Percentiles rank a stretch among this genome's conserved stretches.
These are phyloP conservation scores for Chydorus sphaericus DNA, from an alignment of 2,888 invertebrate species.

Conservation along the genomic window DNA sequence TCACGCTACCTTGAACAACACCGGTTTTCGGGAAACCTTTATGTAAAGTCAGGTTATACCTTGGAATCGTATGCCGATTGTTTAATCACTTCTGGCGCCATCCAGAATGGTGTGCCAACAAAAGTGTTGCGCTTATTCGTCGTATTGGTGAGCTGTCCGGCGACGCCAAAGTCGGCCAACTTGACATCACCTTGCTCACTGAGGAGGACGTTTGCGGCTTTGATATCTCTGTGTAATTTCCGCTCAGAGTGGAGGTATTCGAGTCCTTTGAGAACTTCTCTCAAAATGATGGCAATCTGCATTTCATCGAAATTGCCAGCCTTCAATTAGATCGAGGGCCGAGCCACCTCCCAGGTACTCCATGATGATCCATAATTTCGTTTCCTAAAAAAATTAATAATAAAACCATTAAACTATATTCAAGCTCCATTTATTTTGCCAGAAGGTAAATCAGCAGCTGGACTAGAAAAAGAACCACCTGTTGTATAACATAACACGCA, in stretches of 20 bases:
- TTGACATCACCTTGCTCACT: slow-evolving; percentile 99
- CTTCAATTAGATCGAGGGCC: slow-evolving; percentile 97
- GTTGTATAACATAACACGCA: too few species aligned
- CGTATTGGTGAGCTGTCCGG: slow-evolving; percentile 78
- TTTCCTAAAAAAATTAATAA: slow-evolving; percentile 50
- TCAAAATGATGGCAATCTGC: slow-evolving; percentile 95
- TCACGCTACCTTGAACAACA: neutral
- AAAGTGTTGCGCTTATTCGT: slow-evolving; percentile 89
- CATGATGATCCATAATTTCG: slow-evolving; percentile 99
- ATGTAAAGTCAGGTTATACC: slow-evolving; percentile 28
- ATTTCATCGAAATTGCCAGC: slow-evolving; percentile 97
- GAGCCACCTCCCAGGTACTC: slow-evolving; percentile 99
- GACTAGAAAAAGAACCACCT: too few species aligned
- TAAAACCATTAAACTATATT: slow-evolving; percentile 25
- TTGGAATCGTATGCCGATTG: slow-evolving; percentile 92
- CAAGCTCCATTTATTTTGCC: neutral
- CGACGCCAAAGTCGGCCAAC: slow-evolving; percentile 91
- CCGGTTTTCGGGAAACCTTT: neutral
- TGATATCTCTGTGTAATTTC: slow-evolving; percentile 97
- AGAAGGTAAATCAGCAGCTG: too few species aligned
- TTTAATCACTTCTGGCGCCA: slow-evolving; percentile 94
- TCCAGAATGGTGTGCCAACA: slow-evolving; percentile 94
- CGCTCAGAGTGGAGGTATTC: slow-evolving; percentile 98
- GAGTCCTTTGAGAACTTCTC: slow-evolving; percentile 94
- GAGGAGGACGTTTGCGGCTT: slow-evolving; percentile 95